These are phyloP conservation scores for Mus spicilegus DNA, from an alignment of 2,113 vertebrate genomes.

Conservation along the genomic window DNA sequence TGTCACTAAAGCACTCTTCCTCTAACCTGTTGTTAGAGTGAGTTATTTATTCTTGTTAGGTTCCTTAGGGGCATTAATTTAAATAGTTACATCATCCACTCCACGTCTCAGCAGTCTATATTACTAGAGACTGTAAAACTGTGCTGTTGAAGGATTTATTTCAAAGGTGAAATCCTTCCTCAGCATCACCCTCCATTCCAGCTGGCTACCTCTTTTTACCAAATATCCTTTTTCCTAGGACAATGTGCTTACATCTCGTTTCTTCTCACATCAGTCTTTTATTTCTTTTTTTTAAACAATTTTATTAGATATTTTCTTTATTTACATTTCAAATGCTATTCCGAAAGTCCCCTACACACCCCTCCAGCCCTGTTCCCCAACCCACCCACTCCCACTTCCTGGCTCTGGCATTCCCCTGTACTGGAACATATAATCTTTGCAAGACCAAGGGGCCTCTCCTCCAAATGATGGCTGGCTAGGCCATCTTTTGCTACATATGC, in stretches of 20 bases:
- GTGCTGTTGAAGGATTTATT: too few relatives aligned
- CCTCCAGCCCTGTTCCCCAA: too few relatives aligned
- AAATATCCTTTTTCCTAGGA: not conserved
- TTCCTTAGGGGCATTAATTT: not conserved
- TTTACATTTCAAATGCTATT: too few relatives aligned
- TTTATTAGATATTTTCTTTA: too few relatives aligned
- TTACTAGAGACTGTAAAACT: not conserved
- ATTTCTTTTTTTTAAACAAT: not conserved
- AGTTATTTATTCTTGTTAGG: not conserved
- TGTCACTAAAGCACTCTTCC: not conserved
- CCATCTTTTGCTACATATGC: too few relatives aligned
- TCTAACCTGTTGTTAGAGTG: not conserved
- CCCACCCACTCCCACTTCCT: too few relatives aligned
- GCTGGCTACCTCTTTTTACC: not conserved
- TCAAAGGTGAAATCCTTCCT: accelerated
- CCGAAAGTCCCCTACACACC: too few relatives aligned
- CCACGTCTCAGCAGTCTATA: too few relatives aligned
- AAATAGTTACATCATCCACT: not conserved
- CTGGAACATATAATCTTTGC: too few relatives aligned
- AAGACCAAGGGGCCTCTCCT: too few relatives aligned
- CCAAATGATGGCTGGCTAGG: too few relatives aligned
- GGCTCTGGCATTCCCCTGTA: too few relatives aligned
- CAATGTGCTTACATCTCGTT: not conserved
- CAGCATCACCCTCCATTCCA: accelerated
- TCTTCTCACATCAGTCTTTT: not conserved